Base-by-base conservation (phyloP, 2,888 invertebrate species). In the Thymelicus acteon region DNA sequence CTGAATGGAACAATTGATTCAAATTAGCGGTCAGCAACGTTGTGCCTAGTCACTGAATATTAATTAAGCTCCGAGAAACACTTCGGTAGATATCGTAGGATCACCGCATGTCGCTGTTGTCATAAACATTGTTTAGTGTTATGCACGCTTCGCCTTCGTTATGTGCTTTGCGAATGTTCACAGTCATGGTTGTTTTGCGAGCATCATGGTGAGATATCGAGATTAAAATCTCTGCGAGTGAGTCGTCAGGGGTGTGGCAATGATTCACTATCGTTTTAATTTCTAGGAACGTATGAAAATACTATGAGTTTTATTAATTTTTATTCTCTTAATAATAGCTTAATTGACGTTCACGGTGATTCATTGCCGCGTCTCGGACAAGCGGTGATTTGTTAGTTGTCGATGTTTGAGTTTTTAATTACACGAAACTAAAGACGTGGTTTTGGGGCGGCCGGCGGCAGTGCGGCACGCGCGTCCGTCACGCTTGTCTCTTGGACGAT, bases 391-490 rank as follows among this genome's bases (percentile, higher is more conserved):
- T 89, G 91, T 91, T 88, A 84, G 84, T 87, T 87, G 91, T 91
- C 91, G 89, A 89, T 89, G 86, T 88, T 92, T 91, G 88, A 92
- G 88, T 89, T 92, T 92, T 91, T 92, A 93, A 92, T 92, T 92
- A 89, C 79, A 90, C 90, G 86, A 86, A 89, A 89, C 90, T 88
- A 91, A 91, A 91, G 85, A 85, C 82, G 80, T 85, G 85, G 86
- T 88, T 92, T 89, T 89, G 85, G 82, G 90, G 87, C 88, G 90
- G 87, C 84, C 64, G 85, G 82, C 81, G 57, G 31, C 31, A 31
- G 31, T 31, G 31, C 31, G 31, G 87, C 84, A 66, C 86, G 82
- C 81, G 57, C 80, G 85, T 89, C 89, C 85, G 90, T 88, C 90
- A 88, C 86, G 88, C 87, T 76, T 81, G 80, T 88, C 84, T 31